Conservation (phyloP, 2,797 vertebrate genomes). For the Crypturellus tataupa region DNA sequence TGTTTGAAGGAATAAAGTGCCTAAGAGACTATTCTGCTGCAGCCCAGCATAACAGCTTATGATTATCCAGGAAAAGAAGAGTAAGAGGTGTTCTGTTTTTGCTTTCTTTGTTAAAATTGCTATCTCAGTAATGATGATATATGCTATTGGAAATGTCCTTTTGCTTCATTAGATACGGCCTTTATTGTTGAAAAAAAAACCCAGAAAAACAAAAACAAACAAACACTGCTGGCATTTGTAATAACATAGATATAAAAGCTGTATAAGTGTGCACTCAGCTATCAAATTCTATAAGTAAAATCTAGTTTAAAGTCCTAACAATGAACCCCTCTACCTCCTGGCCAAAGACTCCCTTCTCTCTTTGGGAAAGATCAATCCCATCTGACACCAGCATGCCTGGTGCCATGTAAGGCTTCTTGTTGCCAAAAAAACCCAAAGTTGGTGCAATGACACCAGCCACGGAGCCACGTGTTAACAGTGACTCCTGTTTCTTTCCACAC, state of each 20-base stretch:
- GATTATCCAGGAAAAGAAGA: not conserved
- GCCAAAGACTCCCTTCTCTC: too few species aligned
- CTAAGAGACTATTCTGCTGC: not conserved
- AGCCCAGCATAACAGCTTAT: not conserved
- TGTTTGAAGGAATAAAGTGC: not conserved
- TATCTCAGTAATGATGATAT: not conserved
- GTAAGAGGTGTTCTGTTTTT: not conserved
- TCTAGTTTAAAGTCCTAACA: too few species aligned
- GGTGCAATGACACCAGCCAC: too few species aligned
- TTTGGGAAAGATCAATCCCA: too few species aligned
- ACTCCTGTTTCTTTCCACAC: too few species aligned
- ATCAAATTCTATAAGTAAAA: not conserved
- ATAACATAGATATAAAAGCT: not conserved
- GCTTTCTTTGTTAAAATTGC: not conserved
- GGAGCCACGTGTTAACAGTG: too few species aligned
- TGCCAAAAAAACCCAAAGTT: too few species aligned
- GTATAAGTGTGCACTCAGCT: accelerated
- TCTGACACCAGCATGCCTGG: too few species aligned
- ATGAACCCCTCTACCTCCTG: too few species aligned
- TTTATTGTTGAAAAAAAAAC: not conserved
- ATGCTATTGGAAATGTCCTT: not conserved
- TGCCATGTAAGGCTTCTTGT: too few species aligned
- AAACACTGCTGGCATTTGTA: not conserved
- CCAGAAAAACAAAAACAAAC: too few species aligned
- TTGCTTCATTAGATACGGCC: not conserved